Evolutionary conservation across 2,797 vertebrate genomes (phyloP), one percentile per base, ranked within the genome.

Genomic region (Choloepus didactylus): DNA sequence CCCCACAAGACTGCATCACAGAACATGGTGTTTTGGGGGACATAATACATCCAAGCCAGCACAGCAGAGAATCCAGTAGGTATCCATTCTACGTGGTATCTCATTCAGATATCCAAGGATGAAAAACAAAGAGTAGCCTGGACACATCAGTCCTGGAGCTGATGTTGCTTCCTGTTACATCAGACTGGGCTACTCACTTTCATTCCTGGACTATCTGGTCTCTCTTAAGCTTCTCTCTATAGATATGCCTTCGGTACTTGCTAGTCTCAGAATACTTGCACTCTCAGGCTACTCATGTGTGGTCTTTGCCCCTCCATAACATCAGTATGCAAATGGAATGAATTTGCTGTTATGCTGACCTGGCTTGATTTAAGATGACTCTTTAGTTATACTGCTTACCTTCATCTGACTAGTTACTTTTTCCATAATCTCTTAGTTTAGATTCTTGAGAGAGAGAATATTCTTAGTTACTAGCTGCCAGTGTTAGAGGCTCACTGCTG

Each of bases 361-460:
- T 79, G 8, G 27, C 3, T 15, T 77, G 9, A 51, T 25, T 38
- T 83, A 75, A 44, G 29, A 29, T 9, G n/a, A 27, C 1, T 73
- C 18, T 83, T 70, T 16, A 73, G 1, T 84, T 95, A 15, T 38
- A 49, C 16, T 82, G 18, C 44, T 46, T 69, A 60, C 6, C 6
- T 90, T 89, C 75, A 62, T 85, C 67, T 91, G 21, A 89, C 11
- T 86, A 60, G 64, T 81, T 93, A 46, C 25, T 82, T 19, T 82
- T 76, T 54, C 31, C 2, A 64, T 75, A 67, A 14, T 59, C 27
- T 89, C 44, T 88, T 60, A 41, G 21, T 72, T 92, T 70, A 80
- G 46, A 72, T 72, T 80, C 29, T 62, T 69, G 4, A 75, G 21
- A 84, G 56, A 91, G 6, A 70, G 35, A 69, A 62, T 86, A 46